Conservation (phyloP, 2,797 vertebrate species). For the Streptopelia turtur region DNA sequence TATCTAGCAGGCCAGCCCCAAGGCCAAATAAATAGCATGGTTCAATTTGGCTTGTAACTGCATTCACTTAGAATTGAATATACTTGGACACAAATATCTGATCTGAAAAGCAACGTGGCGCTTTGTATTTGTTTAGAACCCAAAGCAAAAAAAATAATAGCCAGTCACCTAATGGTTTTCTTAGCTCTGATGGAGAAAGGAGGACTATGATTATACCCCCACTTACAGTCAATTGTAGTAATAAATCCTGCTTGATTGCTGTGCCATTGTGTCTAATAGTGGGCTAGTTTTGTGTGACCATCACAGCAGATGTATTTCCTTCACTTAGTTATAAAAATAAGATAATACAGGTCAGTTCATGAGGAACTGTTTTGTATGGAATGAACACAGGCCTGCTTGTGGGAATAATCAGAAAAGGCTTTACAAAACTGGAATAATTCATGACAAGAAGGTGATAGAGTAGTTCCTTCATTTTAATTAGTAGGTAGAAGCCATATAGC, state of each 20-base stretch:
- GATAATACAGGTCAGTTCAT: background rate
- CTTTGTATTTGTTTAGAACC: background rate
- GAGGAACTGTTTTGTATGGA: background rate
- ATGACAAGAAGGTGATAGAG: background rate
- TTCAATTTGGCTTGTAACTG: background rate
- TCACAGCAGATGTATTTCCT: background rate
- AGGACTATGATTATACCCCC: constrained; percentile 6
- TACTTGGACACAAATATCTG: background rate
- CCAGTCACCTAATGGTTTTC: background rate
- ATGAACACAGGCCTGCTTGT: background rate
- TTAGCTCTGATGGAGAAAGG: background rate
- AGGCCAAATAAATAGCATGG: constrained; percentile 10
- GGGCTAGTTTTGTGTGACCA: background rate
- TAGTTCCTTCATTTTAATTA: background rate
- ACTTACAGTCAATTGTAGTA: background rate
- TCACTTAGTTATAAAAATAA: background rate
- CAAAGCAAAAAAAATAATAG: background rate
- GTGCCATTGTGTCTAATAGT: background rate
- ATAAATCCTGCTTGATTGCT: constrained; percentile 14
- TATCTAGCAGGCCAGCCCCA: constrained; percentile 19
- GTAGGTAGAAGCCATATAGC: background rate
- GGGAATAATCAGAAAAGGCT: background rate
- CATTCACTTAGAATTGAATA: background rate
- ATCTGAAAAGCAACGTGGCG: background rate
- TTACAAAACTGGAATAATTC: background rate